Base-by-base conservation (phyloP, 2,888 invertebrate genomes). In the Thereva nobilitata region DNA sequence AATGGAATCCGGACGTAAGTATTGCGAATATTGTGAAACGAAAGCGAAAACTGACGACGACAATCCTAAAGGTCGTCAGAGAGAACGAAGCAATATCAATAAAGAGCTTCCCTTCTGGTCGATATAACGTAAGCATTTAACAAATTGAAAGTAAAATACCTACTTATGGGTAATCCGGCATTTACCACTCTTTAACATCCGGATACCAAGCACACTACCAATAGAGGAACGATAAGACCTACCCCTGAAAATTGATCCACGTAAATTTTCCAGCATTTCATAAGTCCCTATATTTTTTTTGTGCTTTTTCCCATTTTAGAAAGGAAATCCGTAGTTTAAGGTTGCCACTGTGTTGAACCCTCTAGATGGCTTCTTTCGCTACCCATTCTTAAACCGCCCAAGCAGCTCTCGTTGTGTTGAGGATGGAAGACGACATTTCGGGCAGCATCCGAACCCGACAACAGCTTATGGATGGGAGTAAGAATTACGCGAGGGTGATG, bases 321-420 rank as follows among this genome's bases (percentile, higher is more conserved):
- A n/a, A 61, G 61, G 61, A 61, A 61, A 61, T 61, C 61, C 61
- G 61, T 50, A 61, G 61, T 61, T 61, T 61, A 61, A 61, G 61
- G 61, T 41, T 61, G 61, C 61, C 50, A 50, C 45, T 50, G 50
- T 41, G 40, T 37, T 42, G 47, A 35, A 37, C 45, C 45, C 37
- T 47, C 47, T 59, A 38, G 38, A 59, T 59, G 37, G 57, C 47
- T 59, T 59, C 47, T 59, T 59, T 37, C 47, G 41, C 7, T 41
- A 12, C 9, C 3, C 42, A 4, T 9, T n/a, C 34, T 4, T 23
- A 7, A 23, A 5, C 56, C 35, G 6, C 2, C 55, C 41, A 40
- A 40, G 38, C 10, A 12, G 12, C 37, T 23, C 55, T 23, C 23
- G 23, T 23, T 23, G 23, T 23, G 23, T 23, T 23, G 23, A 2